A percentile compares a stretch with the other conserved stretches of the same genome.
Conservation (phyloP, 1,140 invertebrate genomes). For the Dryas iulia region DNA sequence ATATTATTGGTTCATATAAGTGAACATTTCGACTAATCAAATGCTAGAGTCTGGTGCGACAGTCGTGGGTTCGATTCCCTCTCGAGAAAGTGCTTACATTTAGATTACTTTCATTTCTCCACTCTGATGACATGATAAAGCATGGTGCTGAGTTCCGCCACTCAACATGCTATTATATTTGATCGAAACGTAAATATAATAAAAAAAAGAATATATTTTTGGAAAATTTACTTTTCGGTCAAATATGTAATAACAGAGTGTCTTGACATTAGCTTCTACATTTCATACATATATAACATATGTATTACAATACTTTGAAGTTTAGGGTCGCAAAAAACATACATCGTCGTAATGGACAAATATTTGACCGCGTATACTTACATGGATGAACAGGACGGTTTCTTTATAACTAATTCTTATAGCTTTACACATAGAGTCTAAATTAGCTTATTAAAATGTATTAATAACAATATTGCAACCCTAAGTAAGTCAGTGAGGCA, state of each 20-base stretch:
- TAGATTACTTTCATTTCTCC: not conserved
- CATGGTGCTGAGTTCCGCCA: too few species aligned
- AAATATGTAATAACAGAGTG: too few species aligned
- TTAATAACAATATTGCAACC: conserved; percentile 22
- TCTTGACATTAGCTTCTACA: not conserved
- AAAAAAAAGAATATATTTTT: too few species aligned
- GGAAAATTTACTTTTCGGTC: too few species aligned
- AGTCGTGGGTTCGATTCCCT: not conserved
- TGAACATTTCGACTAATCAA: too few species aligned
- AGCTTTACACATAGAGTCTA: conserved; percentile 13
- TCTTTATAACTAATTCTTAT: conserved; percentile 18
- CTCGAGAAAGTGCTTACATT: not conserved
- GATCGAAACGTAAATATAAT: too few species aligned
- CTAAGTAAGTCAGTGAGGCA: conserved; percentile 57
- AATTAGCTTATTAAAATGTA: conserved; percentile 16
- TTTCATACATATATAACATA: not conserved
- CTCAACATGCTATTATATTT: too few species aligned
- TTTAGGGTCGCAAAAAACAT: conserved; percentile 4
- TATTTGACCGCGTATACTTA: conserved; percentile 25
- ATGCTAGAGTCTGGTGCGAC: too few species aligned
- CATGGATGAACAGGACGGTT: not conserved
- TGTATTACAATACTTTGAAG: not conserved
- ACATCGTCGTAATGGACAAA: conserved; percentile 24
- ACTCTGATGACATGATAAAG: too few species aligned
- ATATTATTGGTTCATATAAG: too few species aligned